Evolutionary conservation across 2,113 vertebrate genomes (phyloP).

Genomic region (Rousettus leschenaultii): DNA sequence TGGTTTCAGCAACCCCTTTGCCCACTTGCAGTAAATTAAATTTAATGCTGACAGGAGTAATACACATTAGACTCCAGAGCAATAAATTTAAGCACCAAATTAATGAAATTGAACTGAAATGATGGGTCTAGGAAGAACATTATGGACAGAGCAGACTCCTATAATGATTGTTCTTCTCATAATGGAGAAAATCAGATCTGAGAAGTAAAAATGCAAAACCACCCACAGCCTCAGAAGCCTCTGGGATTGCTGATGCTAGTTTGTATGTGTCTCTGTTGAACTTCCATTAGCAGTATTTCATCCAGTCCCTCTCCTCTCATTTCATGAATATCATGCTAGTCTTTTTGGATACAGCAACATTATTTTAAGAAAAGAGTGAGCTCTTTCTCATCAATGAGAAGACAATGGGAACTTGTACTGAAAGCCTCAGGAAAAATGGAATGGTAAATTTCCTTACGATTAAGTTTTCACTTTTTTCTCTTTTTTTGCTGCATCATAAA

Average conservation of each 20-base stretch:
- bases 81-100: constrained; percentile 67
- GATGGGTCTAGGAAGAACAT: constrained; percentile 34
- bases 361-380: background rate
- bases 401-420: background rate
- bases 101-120: constrained; percentile 63
- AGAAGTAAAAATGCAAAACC: constrained; percentile 23
- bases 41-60: constrained; percentile 62
- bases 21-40: constrained; percentile 65
- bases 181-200: constrained; percentile 38
- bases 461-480: background rate
- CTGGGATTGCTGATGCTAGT: background rate
- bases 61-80: constrained; percentile 46
- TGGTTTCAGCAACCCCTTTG: constrained; percentile 58
- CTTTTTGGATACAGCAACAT: background rate
- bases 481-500: background rate
- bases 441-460: background rate
- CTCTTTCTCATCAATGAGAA: background rate
- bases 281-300: background rate
- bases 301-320: background rate
- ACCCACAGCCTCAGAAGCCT: background rate
- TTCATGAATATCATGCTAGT: constrained; percentile 15
- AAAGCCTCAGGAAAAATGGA: background rate
- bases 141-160: background rate
- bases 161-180: constrained; percentile 42
- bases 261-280: background rate